Base-by-base conservation (phyloP, 1,140 invertebrate genomes). In the Cherax destructor region DNA sequence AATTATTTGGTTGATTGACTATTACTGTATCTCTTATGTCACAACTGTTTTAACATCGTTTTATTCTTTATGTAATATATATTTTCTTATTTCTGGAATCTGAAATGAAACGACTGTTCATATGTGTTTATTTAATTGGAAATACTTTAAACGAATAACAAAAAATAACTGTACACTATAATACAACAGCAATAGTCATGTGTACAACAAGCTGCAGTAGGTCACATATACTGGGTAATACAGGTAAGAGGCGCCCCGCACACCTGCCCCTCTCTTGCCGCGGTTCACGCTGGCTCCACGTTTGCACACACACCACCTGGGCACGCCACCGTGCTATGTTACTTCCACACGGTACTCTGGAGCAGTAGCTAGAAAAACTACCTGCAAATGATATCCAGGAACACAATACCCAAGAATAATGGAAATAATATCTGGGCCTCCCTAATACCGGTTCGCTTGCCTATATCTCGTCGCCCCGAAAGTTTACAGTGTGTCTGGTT, bases 131-230 rank as follows among this genome's bases (percentile, higher is more conserved):
- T 86, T 91, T 91, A 91, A 86, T 87, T 87, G 90, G 85, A 91
- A 91, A 81, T 74, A 91, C 61, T 87, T 91, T 86, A 86, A 91
- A 91, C 83, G 89, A 87, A 86, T 86, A 91, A 91, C 84, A 91
- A 91, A 56, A 86, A 91, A 86, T 87, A 86, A 87, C 90, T 91
- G 90, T 91, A 91, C 90, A 91, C 90, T 91, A 91, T 91, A 87
- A 86, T 91, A 91, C 90, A 91, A 91, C 90, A 91, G 77, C 65
- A 49, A 90, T 85, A 86, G 83, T 83, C 83, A 81, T 83, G 90
- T 91, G 85, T 87, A 91, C 85, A 87, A 87, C 52, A 56, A 56
- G 52, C 52, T 56, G 52, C 52, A 56, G 84, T 81, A 56, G 30
- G 24, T 52, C 18, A 50, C 61, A 16, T 18, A 65, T 21, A 65